A percentile compares a stretch with the other conserved stretches of the same genome.
phyloP scores from a whole-genome alignment of 2,888 invertebrate genomes.

The Polyommatus icarus region DNA sequence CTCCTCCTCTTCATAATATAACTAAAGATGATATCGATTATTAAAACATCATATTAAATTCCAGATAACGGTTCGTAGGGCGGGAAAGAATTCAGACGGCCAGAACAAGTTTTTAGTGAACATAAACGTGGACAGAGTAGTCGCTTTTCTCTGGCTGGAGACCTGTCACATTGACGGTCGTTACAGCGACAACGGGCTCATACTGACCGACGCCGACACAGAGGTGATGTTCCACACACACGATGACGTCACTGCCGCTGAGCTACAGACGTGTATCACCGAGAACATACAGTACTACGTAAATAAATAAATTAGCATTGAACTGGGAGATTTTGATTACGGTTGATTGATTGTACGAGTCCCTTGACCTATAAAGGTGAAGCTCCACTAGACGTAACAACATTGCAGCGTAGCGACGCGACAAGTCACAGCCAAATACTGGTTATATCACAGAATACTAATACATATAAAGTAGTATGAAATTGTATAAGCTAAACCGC shows the following conservation, averaged over 20 bases:
- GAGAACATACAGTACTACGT: conserved; percentile 54
- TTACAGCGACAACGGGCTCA: conserved; percentile 90
- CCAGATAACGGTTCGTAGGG: conserved; percentile 55
- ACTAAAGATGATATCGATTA: too few relatives aligned
- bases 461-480: too few relatives aligned
- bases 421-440: too few relatives aligned
- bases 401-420: too few relatives aligned
- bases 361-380: too few relatives aligned
- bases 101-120: conserved; percentile 48
- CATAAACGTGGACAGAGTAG: conserved; percentile 72
- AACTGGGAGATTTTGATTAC: not conserved
- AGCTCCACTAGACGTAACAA: too few relatives aligned
- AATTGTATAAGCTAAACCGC: too few relatives aligned
- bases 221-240: conserved; percentile 49
- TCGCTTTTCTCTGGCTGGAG: conserved; percentile 87
- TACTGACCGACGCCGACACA: conserved; percentile 58
- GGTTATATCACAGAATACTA: too few relatives aligned
- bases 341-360: not conserved
- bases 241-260: conserved; percentile 45
- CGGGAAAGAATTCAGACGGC: conserved; percentile 21
- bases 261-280: conserved; percentile 45
- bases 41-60: conserved; percentile 39
- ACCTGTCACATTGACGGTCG: conserved; percentile 75
- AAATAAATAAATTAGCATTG: conserved; percentile 44
- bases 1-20: too few relatives aligned